Base-by-base conservation (phyloP, 1,140 invertebrate genomes). In the Leptinotarsa undecemlineata region DNA sequence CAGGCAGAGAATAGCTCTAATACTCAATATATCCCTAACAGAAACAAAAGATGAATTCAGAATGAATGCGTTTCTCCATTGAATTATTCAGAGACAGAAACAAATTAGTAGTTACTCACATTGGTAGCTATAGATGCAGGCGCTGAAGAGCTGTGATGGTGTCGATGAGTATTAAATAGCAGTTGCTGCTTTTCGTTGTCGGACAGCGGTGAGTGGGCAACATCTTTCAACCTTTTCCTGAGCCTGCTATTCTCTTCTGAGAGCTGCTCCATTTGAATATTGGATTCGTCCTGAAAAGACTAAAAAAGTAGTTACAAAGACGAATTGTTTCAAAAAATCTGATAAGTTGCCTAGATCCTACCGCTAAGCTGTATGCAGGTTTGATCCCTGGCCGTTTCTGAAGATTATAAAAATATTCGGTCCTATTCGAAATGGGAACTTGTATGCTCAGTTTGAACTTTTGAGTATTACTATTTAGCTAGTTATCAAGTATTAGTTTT, bases 101-200 rank as follows among this genome's bases (percentile, higher is more conserved):
- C 6, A 42, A 42, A 11, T 42, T 42, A 42, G 8, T 42, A 42
- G 33, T 42, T 51, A 79, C 75, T 80, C 77, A 83, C 81, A 77
- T 84, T 85, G 23, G 83, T 83, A 23, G 87, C 85, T 81, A 90
- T 90, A 4, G 90, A 90, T 73, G 90, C 90, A 73, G 90, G 89
- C 47, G 90, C 90, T 51, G 89, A 79, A 85, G 88, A 89, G 51
- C 51, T 57, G 76, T 90, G 89, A 75, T 90, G 86, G 74, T 90
- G 86, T 76, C 90, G 89, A 75, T 90, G 89, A 13, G 89, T 90
- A 81, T 92, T 90, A 79, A 92, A 86, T 77, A 93, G 86, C 76
- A 94, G 86, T 82, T 93, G 91, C 78, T 93, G 90, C 84, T 94
- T 94, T 85, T 94, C 92, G 77, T 91, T 91, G 86, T 95, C 93